Evolutionary conservation across 2,113 vertebrate species (phyloP).

Genomic region (Nycticorax nycticorax): DNA sequence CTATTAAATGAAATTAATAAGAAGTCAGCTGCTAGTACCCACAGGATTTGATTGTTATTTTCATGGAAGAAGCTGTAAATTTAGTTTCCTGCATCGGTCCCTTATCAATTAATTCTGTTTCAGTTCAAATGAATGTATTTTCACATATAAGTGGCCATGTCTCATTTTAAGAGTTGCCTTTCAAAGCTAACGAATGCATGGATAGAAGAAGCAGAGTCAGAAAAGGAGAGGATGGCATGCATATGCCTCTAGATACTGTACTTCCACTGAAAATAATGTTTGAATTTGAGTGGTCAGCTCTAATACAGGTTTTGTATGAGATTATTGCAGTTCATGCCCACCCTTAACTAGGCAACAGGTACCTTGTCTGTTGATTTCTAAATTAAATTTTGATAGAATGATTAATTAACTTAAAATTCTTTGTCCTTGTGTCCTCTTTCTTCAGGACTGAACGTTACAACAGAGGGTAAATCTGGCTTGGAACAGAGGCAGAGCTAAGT

Average conservation of each 20-base stretch:
- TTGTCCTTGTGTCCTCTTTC: background rate
- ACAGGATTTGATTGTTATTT: slow-evolving; percentile 3
- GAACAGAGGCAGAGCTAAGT: background rate
- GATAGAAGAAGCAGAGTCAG: background rate
- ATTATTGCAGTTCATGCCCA: background rate
- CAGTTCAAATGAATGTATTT: background rate
- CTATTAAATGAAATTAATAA: background rate
- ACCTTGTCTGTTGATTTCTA: background rate
- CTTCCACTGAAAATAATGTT: background rate
- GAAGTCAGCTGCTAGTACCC: background rate
- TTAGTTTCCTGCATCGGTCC: background rate
- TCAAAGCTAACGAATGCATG: background rate
- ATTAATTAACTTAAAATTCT: background rate
- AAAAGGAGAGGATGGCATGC: background rate
- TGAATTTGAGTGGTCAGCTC: background rate
- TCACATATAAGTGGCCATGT: background rate
- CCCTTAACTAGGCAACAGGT: background rate
- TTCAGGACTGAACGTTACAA: background rate
- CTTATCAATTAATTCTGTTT: slow-evolving; percentile 6
- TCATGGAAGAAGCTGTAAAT: slow-evolving; percentile 2
- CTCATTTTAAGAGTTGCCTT: background rate
- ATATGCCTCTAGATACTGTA: background rate
- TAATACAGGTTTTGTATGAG: background rate
- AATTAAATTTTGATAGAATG: background rate
- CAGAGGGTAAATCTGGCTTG: background rate